Evolutionary conservation across 2,113 vertebrate genomes (phyloP), one percentile per base, ranked within the genome.

Genomic region (Ibidorhyncha struthersii): DNA sequence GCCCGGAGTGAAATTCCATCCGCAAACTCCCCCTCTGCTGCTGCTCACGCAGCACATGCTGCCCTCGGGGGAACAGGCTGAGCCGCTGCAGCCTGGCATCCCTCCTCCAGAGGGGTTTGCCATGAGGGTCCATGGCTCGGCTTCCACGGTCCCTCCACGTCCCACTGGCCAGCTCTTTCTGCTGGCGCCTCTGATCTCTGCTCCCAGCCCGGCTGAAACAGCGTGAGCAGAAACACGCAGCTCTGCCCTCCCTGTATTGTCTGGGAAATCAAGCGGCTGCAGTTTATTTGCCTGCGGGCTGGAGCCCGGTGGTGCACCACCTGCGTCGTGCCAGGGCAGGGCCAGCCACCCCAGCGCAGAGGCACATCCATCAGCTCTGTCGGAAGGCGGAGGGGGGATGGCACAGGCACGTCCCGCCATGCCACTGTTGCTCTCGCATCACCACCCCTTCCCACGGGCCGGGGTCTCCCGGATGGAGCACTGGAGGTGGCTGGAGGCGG

Each of bases 71-170:
- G 36, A 55, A 32, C 1, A 3, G 77, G 41, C 27, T 12, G 11
- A 21, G 55, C 61, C 40, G 10, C 14, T 25, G 0, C 27, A 21
- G 25, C 20, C 52, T 8, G 3, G 1, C 5, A 1, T 3, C 23
- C 36, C 45, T 38, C 61, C 52, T n/a, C 19, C 11, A 2, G 49
- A 25, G 40, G 25, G 14, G 4, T 56, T 18, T 56, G 62, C 45
- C 1, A 0, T 18, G 22, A 27, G 36, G 30, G 56, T 8, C 17
- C 3, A 4, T 13, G 38, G 21, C 47, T 61, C 3, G 1, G 41
- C 21, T 49, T 20, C 15, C 11, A 2, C 4, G 3, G 30, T 40
- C 19, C 32, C 36, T 20, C 36, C 52, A 8, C 1, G 0, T 14
- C 22, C 45, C 23, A 3, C 27, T 2, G 2, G 22, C 22, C n/a